phyloP scores from a whole-genome alignment of 35 echinoderm and acorn worm species.

The Lytechinus variegatus region DNA sequence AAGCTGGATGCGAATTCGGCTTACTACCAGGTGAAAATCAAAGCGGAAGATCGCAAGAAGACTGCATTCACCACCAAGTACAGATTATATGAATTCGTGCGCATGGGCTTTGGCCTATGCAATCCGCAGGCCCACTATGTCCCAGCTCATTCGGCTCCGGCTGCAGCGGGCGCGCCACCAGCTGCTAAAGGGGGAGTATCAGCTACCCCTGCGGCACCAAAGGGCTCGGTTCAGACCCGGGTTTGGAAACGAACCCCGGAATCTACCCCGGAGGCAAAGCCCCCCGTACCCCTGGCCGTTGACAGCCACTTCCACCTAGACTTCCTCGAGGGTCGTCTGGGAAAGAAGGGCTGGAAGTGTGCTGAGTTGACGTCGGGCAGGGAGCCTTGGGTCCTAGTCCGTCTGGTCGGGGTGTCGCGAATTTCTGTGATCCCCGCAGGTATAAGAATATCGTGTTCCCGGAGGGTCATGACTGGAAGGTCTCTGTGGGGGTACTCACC shows the following conservation, averaged over 20 bases:
- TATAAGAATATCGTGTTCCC: neutral
- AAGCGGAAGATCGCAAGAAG: too few species aligned
- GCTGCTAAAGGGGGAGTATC: neutral
- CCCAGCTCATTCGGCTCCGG: neutral
- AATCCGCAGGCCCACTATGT: neutral
- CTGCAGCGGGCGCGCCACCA: neutral
- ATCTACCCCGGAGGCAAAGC: neutral
- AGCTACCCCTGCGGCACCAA: neutral
- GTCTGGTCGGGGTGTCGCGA: neutral
- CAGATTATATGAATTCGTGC: too few species aligned
- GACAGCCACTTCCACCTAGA: slow-evolving; percentile 55
- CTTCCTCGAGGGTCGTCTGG: neutral
- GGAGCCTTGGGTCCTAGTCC: neutral
- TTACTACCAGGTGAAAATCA: too few species aligned
- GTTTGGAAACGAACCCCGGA: too few species aligned
- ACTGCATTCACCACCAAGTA: too few species aligned
- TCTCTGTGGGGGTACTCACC: neutral
- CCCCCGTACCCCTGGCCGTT: neutral
- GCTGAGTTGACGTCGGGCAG: neutral
- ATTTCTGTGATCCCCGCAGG: slow-evolving; percentile 22
- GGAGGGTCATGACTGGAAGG: neutral
- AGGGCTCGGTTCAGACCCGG: neutral
- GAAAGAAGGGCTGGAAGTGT: neutral
- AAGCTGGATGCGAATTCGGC: too few species aligned
- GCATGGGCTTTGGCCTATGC: too few species aligned